Base-by-base conservation (phyloP, 2,797 vertebrate genomes). In the Anguilla pacifica region DNA sequence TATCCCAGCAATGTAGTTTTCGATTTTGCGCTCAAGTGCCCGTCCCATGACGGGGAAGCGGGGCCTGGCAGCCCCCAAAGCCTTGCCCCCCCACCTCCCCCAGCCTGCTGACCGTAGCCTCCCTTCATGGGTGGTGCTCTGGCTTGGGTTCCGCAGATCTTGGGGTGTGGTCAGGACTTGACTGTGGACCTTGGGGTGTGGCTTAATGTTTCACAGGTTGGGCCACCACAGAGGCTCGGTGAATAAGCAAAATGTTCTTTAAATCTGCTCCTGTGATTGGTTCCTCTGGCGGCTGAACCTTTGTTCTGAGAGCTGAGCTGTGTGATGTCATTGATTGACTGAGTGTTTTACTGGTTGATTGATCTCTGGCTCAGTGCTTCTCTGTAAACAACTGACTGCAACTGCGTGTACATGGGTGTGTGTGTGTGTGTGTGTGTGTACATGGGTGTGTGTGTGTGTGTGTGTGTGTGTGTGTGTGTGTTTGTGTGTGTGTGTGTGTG, bases 401-500 rank as follows among this genome's bases (percentile, higher is more conserved):
- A 39, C 39, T 39, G 39, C 39, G 9, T 55, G 55, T n/a, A 51
- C 39, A 22, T 77, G 22, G 28, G 43, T 43, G 84, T 77, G 51
- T 79, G 35, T 79, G 83, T 88, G 0, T 85, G 22, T 83, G 39
- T 86, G 2, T 67, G 57, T 67, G 22, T 82, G 67, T 81, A 84
- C 74, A 59, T 87, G 87, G 82, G 7, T 39, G 57, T 39, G 35
- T 31, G 64, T 53, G 64, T 13, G 46, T 25, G 3, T 46, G 35
- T 49, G 15, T 86, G 86, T 61, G 46, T 83, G 28, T 67, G 59
- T 85, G 53, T 67, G 59, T 83, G 43, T 67, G 61, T 67, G 19
- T n/a, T 6, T 67, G 64, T 25, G 25, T 25, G 25, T 28, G 61
- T 67, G 25, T n/a, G 64, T 25, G 25, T 67, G 64, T n/a, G 25